Base-by-base conservation (phyloP, 2,888 invertebrate genomes). In the Netelia fuscicornis region DNA sequence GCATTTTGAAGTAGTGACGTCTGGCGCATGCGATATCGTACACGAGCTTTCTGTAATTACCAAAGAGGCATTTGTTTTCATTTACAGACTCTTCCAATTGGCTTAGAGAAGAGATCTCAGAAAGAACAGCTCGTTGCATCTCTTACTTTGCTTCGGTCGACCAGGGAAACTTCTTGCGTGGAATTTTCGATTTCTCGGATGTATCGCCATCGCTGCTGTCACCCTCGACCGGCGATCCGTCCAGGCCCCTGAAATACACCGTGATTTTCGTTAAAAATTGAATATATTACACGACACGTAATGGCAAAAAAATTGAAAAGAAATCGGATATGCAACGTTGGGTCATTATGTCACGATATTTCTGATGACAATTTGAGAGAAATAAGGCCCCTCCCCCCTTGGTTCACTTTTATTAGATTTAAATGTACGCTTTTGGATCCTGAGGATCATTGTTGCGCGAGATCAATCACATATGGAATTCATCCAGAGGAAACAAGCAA, bases 131-230 rank as follows among this genome's bases (percentile, higher is more conserved):
- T 64, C 64, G 0, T 62, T 81, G 13, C 30, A 64, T 54, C 72
- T 91, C 93, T 91, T 93, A 96, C 96, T 95, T 96, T 62, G 95
- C 94, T 90, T 96, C 95, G 62, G 95, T 95, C 72, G 96, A 96
- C 97, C 97, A 97, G 42, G 96, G 95, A 94, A 97, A 97, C 83
- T 96, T 95, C 30, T 96, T 96, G 89, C 96, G 96, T 2, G 97
- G 97, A 71, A 96, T 94, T 85, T 95, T 95, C 64, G 94, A 92
- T 60, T 95, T 95, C 44, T 95, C 95, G 67, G 91, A 37, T 58
- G 89, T 87, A 71, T 91, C 94, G 23, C 90, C 92, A 23, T 92
- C 92, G 10, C 89, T 91, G 79, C 90, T 91, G 23, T 92, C 92
- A 17, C 87, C 85, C 62, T 91, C 90, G 54, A 88, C 86, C 20